Percentiles rank a stretch among this genome's conserved stretches.
These are phyloP conservation scores for Tortricodes alternella DNA, from an alignment of 2,888 invertebrate genomes.

Conservation along the genomic window DNA sequence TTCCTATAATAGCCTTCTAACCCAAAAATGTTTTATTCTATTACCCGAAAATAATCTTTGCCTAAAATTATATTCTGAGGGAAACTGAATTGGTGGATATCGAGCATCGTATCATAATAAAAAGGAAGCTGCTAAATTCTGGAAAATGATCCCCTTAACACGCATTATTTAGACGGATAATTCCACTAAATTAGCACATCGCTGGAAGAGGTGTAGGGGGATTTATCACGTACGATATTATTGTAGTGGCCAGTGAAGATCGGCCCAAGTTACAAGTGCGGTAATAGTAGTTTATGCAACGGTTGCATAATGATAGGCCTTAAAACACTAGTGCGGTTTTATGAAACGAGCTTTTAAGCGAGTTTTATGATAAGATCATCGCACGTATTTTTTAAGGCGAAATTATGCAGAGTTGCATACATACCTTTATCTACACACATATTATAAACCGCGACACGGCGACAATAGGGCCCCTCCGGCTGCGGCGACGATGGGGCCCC, in stretches of 20 bases:
- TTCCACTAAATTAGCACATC: constrained; percentile 16
- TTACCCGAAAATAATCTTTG: not conserved
- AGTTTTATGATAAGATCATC: too few species aligned
- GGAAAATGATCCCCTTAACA: constrained; percentile 6
- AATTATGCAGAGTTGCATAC: too few species aligned
- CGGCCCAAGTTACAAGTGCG: not conserved
- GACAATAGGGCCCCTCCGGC: too few species aligned
- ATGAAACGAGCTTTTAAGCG: too few species aligned
- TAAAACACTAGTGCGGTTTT: too few species aligned
- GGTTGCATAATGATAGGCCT: too few species aligned
- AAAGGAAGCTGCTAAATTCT: constrained; percentile 8
- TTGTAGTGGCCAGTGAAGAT: not conserved
- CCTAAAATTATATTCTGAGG: too few species aligned
- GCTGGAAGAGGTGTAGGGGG: constrained; percentile 3
- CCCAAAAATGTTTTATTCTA: not conserved
- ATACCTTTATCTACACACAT: too few species aligned
- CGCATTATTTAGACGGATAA: constrained; percentile 16
- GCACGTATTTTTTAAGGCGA: too few species aligned
- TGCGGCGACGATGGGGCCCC: too few species aligned
- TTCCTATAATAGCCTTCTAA: not conserved
- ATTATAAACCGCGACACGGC: too few species aligned
- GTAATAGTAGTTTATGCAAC: too few species aligned
- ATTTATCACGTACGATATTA: constrained; percentile 12
- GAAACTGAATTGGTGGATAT: not conserved
- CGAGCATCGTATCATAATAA: not conserved